Percentiles rank a stretch among this genome's conserved stretches.
Conservation (phyloP, 2,113 vertebrate genomes). For the Xenus cinereus region DNA sequence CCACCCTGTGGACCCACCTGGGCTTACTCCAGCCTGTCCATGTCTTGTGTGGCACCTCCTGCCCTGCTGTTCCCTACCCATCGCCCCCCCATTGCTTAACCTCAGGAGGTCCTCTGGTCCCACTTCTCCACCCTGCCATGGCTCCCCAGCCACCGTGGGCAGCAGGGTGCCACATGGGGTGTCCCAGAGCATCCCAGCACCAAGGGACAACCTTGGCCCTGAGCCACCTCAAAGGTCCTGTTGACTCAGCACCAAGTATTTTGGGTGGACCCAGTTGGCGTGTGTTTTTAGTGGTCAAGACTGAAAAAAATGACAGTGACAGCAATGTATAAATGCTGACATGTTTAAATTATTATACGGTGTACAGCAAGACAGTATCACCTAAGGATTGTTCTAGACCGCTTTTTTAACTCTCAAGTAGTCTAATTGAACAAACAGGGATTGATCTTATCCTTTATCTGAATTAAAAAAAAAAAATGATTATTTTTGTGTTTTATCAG, state of each 20-base stretch:
- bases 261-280: background rate
- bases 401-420: background rate
- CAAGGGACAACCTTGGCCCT: fast-evolving
- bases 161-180: fast-evolving
- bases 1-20: background rate
- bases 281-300: background rate
- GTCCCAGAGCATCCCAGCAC: background rate
- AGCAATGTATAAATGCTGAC: background rate
- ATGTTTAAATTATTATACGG: background rate
- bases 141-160: background rate
- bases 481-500: background rate
- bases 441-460: background rate
- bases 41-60: fast-evolving
- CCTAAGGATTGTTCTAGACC: background rate
- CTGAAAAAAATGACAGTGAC: background rate
- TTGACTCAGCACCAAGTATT: background rate
- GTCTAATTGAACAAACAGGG: background rate
- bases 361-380: background rate
- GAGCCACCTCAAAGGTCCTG: fast-evolving
- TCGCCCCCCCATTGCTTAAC: fast-evolving
- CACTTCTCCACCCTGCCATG: fast-evolving
- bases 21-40: background rate
- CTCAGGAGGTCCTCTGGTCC: background rate
- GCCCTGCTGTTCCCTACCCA: background rate
- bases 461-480: background rate